Evolutionary conservation across 2,888 invertebrate genomes (phyloP), one percentile per base, ranked within the genome.

Genomic region (Erebia ligea): DNA sequence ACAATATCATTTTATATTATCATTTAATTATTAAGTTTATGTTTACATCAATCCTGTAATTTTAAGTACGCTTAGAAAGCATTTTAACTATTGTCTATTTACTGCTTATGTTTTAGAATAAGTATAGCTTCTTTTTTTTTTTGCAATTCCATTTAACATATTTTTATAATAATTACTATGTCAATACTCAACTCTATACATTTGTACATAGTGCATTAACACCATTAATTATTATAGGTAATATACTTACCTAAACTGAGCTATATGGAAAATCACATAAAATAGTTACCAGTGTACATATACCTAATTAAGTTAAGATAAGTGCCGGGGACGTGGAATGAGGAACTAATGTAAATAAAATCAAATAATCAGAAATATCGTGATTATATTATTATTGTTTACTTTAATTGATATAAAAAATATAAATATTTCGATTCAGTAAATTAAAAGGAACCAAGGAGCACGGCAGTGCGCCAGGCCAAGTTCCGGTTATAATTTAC

Each of bases 311-410:
- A 56, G 34, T 62, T 25, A 69, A 73, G 54, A 19, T 84, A 86
- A 88, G 91, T 84, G 91, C 92, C 91, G 92, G 92, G 92, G 86
- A 80, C 75, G 92, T 92, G 92, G 92, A 92, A 92, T 92, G 88
- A 48, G 73, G 63, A 68, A n/a, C 11, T 58, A 45, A 59, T 73
- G 62, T 70, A 65, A 54, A 70, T 70, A 66, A 15, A 63, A 73
- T 48, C 19, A 61, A 54, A 21, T 50, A 17, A 42, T 17, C 17
- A 19, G 34, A 34, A 6, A 34, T 34, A 34, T 34, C 34, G 34
- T 34, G 34, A 6, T 34, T 34, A 34, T 34, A 34, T 34, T n/a
- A n/a, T 11, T 45, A 13, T 13, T 1, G 11, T 11, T 13, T 13
- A 42, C 11, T 11, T 42, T 11, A 42, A 1, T 10, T 10, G 3